Percentiles rank a stretch among this genome's conserved stretches.
Evolutionary conservation across 2,888 invertebrate genomes (phyloP).

Genomic region (Morinoia aosen): DNA sequence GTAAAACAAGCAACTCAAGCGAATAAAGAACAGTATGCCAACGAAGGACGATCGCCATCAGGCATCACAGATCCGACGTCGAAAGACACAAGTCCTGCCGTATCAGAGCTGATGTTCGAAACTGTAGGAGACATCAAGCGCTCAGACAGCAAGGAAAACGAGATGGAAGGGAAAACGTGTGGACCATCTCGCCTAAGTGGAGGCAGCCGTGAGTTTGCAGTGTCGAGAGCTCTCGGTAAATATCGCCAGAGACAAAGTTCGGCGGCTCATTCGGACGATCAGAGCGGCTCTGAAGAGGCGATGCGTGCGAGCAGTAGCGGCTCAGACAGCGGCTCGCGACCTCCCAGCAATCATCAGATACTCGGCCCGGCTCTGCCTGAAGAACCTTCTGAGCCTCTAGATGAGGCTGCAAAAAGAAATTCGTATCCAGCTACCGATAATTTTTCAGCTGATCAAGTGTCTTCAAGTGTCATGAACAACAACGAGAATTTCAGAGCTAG

Average conservation of each 20-base stretch:
- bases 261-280: slow-evolving; percentile 81
- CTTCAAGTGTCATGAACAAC: slow-evolving; percentile 32
- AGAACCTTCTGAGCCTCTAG: slow-evolving; percentile 54
- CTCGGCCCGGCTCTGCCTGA: slow-evolving; percentile 60
- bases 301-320: slow-evolving; percentile 66
- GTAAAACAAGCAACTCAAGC: slow-evolving; percentile 81
- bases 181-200: slow-evolving; percentile 72
- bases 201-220: slow-evolving; percentile 86
- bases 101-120: slow-evolving; percentile 71
- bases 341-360: slow-evolving; percentile 65
- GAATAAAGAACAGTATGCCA: slow-evolving; percentile 68
- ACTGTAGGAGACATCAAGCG: slow-evolving; percentile 83
- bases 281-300: slow-evolving; percentile 74
- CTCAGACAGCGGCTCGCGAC: slow-evolving; percentile 66
- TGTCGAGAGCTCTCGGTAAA: slow-evolving; percentile 85
- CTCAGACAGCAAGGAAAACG: slow-evolving; percentile 70
- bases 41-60: slow-evolving; percentile 59
- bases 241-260: slow-evolving; percentile 79
- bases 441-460: neutral
- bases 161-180: slow-evolving; percentile 60
- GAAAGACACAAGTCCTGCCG: slow-evolving; percentile 35
- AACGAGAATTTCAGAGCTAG: neutral
- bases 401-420: slow-evolving; percentile 42
- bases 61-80: neutral
- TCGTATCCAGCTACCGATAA: neutral